These are phyloP conservation scores for Zaprionus kolodkinae DNA, from an alignment of 1,140 invertebrate species.

Conservation along the genomic window DNA sequence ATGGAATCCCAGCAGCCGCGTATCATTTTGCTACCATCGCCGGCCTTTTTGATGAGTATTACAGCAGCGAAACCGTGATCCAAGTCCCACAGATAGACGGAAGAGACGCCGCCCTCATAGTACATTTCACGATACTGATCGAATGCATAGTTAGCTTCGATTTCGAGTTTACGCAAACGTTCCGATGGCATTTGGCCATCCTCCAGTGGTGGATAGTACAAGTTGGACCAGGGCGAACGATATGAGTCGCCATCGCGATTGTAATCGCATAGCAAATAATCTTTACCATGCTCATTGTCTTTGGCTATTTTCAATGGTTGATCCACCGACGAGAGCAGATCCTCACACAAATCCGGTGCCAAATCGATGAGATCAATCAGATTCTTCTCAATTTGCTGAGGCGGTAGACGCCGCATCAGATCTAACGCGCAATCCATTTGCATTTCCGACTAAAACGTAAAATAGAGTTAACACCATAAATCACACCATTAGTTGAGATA, in stretches of 20 bases:
- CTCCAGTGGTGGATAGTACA: slow-evolving; percentile 98
- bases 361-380: slow-evolving; percentile 98
- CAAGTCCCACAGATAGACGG: slow-evolving; percentile 99
- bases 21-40: slow-evolving; percentile 97
- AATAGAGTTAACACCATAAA: background rate
- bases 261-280: slow-evolving; percentile 99
- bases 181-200: slow-evolving; percentile 99
- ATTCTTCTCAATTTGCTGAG: slow-evolving; percentile 99
- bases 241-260: slow-evolving; percentile 99
- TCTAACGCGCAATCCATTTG: slow-evolving; percentile 99
- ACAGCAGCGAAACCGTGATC: slow-evolving; percentile 99
- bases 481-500: background rate
- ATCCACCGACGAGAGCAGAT: slow-evolving; percentile 98
- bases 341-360: slow-evolving; percentile 97
- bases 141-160: slow-evolving; percentile 99
- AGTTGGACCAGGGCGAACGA: slow-evolving; percentile 99
- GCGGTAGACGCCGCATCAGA: slow-evolving; percentile 98
- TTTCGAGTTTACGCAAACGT: slow-evolving; percentile 96
- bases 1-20: slow-evolving; percentile 99
- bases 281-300: slow-evolving; percentile 97
- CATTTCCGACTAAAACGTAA: slow-evolving; percentile 93
- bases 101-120: slow-evolving; percentile 99
- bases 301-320: slow-evolving; percentile 99
- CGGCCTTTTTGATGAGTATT: slow-evolving; percentile 99
- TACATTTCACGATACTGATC: slow-evolving; percentile 99